phyloP scores from a whole-genome alignment of 1,140 invertebrate species.

The Caerostris darwini region DNA sequence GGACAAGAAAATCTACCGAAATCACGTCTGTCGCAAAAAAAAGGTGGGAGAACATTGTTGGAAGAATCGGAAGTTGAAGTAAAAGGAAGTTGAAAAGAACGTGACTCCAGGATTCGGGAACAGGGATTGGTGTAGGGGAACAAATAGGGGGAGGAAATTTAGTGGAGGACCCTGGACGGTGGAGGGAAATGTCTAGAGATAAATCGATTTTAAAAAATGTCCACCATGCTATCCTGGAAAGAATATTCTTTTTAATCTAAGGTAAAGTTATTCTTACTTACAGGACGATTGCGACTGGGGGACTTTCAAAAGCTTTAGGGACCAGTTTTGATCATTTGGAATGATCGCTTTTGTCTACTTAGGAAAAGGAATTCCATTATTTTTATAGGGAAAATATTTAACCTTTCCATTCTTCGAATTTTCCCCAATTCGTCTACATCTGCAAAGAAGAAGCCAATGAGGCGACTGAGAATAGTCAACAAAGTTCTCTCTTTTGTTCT shows the following conservation, averaged over 20 bases:
- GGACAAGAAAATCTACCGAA: conserved; percentile 51
- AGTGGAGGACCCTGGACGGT: background rate
- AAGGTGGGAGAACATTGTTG: background rate
- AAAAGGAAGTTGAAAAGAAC: conserved; percentile 66
- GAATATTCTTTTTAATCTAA: conserved; percentile 35
- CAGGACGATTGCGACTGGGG: conserved; percentile 7
- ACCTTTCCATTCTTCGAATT: background rate
- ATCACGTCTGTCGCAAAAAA: conserved; percentile 47
- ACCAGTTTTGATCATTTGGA: background rate
- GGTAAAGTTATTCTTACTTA: conserved; percentile 17
- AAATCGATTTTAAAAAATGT: conserved; percentile 55
- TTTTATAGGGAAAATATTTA: background rate
- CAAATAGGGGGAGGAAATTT: background rate
- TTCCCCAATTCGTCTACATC: background rate
- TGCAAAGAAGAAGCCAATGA: too few species aligned
- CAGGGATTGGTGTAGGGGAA: background rate
- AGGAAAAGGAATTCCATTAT: background rate
- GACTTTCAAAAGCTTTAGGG: background rate
- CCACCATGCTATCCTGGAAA: background rate
- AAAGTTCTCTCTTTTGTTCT: too few species aligned
- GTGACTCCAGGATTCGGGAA: background rate
- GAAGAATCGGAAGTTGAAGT: conserved; percentile 26
- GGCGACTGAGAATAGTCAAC: too few species aligned
- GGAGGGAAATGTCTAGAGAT: background rate
- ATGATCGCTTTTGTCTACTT: too few species aligned